A percentile compares a stretch with the other conserved stretches of the same genome.
These are phyloP conservation scores for Battus philenor DNA, from an alignment of 1,140 invertebrate genomes.

Conservation along the genomic window DNA sequence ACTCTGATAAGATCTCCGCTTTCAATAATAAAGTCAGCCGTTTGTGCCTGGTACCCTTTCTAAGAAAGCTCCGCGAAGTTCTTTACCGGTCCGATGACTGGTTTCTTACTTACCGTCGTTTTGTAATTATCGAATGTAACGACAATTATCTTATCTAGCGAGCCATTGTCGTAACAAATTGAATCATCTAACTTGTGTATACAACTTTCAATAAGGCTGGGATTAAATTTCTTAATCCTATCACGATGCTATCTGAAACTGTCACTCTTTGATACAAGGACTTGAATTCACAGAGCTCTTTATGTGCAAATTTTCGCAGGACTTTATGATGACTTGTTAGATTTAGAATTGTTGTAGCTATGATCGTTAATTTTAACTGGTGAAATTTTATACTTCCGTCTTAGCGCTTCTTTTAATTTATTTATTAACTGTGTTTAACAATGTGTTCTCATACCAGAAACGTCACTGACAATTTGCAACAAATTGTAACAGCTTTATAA, in stretches of 20 bases:
- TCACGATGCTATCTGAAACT: conserved; percentile 13
- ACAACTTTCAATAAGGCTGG: conserved; percentile 18
- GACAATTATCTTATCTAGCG: conserved; percentile 37
- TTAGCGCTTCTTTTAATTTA: neutral
- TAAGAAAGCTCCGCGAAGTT: conserved; percentile 59
- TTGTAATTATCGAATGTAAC: conserved; percentile 49
- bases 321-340: neutral
- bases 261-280: conserved; percentile 2
- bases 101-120: conserved; percentile 30
- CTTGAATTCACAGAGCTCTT: conserved; percentile 1
- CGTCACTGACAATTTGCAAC: too few species aligned
- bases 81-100: conserved; percentile 46
- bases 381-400: neutral
- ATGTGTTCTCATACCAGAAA: too few species aligned
- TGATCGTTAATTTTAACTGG: conserved; percentile 1
- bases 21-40: conserved; percentile 70
- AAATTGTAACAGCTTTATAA: too few species aligned
- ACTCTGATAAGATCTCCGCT: conserved; percentile 62
- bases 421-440: too few species aligned
- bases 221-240: conserved; percentile 15
- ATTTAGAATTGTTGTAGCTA: conserved; percentile 2
- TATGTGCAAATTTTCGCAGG: conserved; percentile 12
- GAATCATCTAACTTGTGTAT: conserved; percentile 40
- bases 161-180: conserved; percentile 41
- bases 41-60: conserved; percentile 57